Evolutionary conservation across 2,888 invertebrate species (phyloP).

Genomic region (Drosophila infuscata): DNA sequence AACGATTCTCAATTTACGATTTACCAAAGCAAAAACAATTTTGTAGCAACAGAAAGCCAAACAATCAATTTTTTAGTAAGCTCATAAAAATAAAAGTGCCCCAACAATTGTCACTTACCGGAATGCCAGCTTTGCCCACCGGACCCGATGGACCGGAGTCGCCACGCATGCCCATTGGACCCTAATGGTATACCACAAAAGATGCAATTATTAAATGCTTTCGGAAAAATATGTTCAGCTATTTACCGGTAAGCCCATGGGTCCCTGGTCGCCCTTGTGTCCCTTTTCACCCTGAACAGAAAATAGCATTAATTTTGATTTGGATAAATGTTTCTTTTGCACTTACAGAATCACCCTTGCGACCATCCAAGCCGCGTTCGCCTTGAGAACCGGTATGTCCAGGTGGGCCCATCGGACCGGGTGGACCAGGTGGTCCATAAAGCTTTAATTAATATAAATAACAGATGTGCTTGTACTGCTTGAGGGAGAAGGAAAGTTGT

Average conservation of each 20-base stretch:
- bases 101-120: slow-evolving; percentile 77
- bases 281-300: slow-evolving; percentile 83
- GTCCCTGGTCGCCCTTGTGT: slow-evolving; percentile 87
- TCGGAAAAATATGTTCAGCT: neutral
- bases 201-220: too few species aligned
- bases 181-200: slow-evolving; percentile 64
- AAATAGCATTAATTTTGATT: neutral
- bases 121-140: slow-evolving; percentile 85
- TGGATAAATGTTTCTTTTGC: too few species aligned
- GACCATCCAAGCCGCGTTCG: slow-evolving; percentile 90
- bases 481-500: too few species aligned
- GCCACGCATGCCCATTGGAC: slow-evolving; percentile 85
- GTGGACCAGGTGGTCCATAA: slow-evolving; percentile 87
- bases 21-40: slow-evolving; percentile 54
- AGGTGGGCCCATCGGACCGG: slow-evolving; percentile 90
- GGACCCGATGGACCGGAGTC: slow-evolving; percentile 84
- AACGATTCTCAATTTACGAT: slow-evolving; percentile 7
- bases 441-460: slow-evolving; percentile 83
- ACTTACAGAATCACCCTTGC: slow-evolving; percentile 92
- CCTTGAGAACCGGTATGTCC: slow-evolving; percentile 85
- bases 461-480: neutral
- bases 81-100: slow-evolving; percentile 6
- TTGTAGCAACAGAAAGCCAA: slow-evolving; percentile 55
- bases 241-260: slow-evolving; percentile 98
- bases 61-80: slow-evolving; percentile 36